Conservation (phyloP, 1,140 invertebrate genomes). For the Geopemphigus sp. region DNA sequence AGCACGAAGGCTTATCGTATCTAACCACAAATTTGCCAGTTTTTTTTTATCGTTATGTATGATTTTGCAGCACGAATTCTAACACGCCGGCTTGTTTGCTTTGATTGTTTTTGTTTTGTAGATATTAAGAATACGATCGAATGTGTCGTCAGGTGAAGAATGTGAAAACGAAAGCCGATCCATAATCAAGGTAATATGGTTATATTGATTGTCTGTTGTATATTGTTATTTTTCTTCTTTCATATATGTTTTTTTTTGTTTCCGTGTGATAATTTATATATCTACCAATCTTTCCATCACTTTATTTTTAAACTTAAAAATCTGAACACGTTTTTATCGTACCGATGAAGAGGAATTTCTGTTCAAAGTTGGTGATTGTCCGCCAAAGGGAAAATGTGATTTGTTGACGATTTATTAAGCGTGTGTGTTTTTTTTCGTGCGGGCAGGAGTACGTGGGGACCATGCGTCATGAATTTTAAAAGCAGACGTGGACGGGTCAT, state of each 20-base stretch:
- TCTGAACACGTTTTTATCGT: conserved; percentile 17
- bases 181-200: conserved; percentile 40
- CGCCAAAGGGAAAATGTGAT: conserved; percentile 16
- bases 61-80: conserved; percentile 22
- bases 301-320: conserved; percentile 35
- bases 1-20: conserved; percentile 3
- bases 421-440: neutral
- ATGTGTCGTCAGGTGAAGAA: conserved; percentile 26
- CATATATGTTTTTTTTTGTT: neutral
- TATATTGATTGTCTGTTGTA: neutral
- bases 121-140: conserved; percentile 23
- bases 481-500: neutral
- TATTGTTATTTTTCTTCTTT: neutral
- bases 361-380: neutral
- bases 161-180: neutral
- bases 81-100: conserved; percentile 36
- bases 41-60: neutral
- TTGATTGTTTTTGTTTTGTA: conserved; percentile 47
- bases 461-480: conserved; percentile 15
- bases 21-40: neutral
- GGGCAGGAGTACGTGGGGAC: neutral
- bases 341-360: conserved; percentile 16
- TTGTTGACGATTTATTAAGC: conserved; percentile 26
- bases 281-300: conserved; percentile 1
- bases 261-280: conserved; percentile 12